Evolutionary conservation across 2,113 vertebrate species (phyloP), one percentile per base, ranked within the genome.

Genomic region (Corydoras sp.): DNA sequence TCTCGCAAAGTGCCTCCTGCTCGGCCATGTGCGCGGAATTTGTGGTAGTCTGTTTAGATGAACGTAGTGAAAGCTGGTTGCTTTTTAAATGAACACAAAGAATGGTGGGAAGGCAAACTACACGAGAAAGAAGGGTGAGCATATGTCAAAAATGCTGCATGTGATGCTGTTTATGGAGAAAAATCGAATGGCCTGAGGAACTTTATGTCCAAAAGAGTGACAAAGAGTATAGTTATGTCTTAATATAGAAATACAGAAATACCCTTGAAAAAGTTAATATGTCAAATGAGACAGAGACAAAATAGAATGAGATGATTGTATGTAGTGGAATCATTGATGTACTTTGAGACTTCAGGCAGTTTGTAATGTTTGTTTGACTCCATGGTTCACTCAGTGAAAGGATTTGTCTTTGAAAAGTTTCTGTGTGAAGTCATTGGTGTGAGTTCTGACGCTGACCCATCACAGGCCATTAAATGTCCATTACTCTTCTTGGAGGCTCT

Each of bases 1-100:
- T 81, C 92, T 93, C 93, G 30, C 5, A 95, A 24, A 96, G 94
- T 92, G 92, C 94, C 93, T 92, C 89, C 88, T 86, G 89, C 92
- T 90, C 89, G 86, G 89, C 85, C 88, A 86, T 88, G 76, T 77
- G 83, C 18, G 18, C 18, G 18, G 18, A 24, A 24, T 24, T 24
- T 82, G 88, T 85, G 84, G 84, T 84, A 83, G 77, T 75, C 81
- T 86, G 84, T 24, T 24, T 24, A 24, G 81, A 66, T 51, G 79
- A 80, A 84, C 85, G 83, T 83, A 83, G 32, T 48, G 43, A 62
- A 56, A 58, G 32, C 65, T 43, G 58, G 65, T 2, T 31, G 59
- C 35, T 43, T 43, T 43, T 43, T 43, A 43, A 43, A 43, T 43
- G 35, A 43, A 43, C 7, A 43, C 35, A 43, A 43, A 43, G 2